Conservation (phyloP, 2,113 vertebrate genomes). For the Psilopogon haemacephalus region DNA sequence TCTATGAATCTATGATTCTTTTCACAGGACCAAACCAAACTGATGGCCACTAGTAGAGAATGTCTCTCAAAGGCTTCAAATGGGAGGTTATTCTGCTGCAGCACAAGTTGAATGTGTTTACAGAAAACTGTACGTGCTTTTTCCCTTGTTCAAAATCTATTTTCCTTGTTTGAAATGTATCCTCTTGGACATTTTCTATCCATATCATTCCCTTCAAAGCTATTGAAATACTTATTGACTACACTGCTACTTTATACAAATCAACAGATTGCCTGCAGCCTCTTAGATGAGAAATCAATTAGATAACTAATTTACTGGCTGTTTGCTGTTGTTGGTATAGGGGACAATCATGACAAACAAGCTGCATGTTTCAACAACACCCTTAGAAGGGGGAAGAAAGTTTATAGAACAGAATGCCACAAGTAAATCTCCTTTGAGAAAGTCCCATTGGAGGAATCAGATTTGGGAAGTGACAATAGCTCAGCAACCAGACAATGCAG, state of each 20-base stretch:
- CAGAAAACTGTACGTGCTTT: neutral
- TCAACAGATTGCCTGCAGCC: neutral
- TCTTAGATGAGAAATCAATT: constrained; percentile 20
- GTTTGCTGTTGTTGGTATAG: neutral
- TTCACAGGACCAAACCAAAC: neutral
- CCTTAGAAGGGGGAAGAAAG: neutral
- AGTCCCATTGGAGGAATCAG: neutral
- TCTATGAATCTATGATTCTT: no score
- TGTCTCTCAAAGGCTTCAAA: neutral
- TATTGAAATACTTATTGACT: neutral
- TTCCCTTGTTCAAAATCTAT: no score
- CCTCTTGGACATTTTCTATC: neutral
- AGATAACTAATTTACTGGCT: neutral
- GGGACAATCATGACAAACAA: neutral
- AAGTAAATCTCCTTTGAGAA: neutral
- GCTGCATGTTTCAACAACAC: neutral
- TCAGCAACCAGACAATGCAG: neutral
- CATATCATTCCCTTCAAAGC: neutral
- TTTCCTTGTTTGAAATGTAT: neutral
- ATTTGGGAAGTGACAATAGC: neutral
- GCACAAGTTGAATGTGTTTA: neutral
- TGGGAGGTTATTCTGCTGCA: neutral
- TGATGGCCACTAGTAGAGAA: neutral
- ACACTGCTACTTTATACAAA: neutral
- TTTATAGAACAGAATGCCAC: neutral